A percentile compares a stretch with the other conserved stretches of the same genome.
Conservation (phyloP, 2,797 vertebrate species). For the Amazona finschi region DNA sequence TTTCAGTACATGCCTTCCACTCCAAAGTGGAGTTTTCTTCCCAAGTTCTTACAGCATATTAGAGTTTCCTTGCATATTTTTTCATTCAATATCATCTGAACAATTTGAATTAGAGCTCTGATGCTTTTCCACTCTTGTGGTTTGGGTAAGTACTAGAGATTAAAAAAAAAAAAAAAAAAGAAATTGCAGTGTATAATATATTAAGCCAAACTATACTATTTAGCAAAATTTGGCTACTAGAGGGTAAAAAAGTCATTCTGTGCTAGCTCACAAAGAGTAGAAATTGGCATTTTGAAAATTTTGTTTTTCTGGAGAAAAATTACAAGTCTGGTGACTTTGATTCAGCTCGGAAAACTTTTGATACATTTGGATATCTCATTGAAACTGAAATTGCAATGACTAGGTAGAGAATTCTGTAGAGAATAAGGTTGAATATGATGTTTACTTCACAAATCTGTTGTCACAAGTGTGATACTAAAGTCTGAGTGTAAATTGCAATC, state of each 20-base stretch:
- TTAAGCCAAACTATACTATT: background rate
- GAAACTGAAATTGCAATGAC: background rate
- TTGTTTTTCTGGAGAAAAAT: background rate
- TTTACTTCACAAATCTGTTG: background rate
- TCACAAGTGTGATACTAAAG: background rate
- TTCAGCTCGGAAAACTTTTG: background rate
- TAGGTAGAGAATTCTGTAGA: background rate
- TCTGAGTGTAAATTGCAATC: background rate
- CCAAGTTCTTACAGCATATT: background rate
- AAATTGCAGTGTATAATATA: background rate
- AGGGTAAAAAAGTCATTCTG: background rate
- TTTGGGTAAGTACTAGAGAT: background rate
- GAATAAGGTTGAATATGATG: background rate
- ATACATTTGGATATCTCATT: background rate
- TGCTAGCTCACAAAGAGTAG: background rate
- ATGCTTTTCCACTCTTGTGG: background rate
- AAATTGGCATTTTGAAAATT: background rate
- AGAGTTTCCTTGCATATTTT: background rate
- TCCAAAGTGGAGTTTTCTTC: background rate
- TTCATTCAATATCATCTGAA: background rate
- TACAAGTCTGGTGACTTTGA: background rate
- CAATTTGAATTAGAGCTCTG: background rate
- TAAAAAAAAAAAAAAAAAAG: background rate
- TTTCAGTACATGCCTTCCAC: background rate
- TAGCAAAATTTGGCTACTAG: background rate